Evolutionary conservation across 2,888 invertebrate species (phyloP).

Genomic region (Temnothorax unifasciatus): DNA sequence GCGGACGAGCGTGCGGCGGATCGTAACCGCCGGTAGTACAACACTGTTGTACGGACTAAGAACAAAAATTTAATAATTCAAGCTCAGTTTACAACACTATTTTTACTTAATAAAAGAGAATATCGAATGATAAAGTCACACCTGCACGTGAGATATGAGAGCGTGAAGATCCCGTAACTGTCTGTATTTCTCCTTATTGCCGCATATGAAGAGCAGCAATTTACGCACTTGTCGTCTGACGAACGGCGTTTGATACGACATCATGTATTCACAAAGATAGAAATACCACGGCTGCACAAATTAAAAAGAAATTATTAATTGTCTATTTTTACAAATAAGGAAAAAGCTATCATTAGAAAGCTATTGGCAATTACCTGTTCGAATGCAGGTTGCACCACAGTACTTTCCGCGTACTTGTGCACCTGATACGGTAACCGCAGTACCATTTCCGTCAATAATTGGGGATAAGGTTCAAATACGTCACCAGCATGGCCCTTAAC

Average conservation of each 20-base stretch:
- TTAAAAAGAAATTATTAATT: conserved; percentile 10
- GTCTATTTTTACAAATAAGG: conserved; percentile 3
- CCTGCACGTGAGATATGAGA: conserved; percentile 94
- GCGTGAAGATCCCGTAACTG: conserved; percentile 97
- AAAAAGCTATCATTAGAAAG: neutral
- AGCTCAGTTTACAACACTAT: conserved; percentile 36
- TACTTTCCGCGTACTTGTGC: conserved; percentile 89
- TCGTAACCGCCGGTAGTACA: conserved; percentile 88
- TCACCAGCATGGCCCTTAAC: conserved; percentile 96
- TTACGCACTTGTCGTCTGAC: conserved; percentile 97
- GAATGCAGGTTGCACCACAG: conserved; percentile 81
- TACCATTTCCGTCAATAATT: conserved; percentile 98
- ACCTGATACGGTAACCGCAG: conserved; percentile 97
- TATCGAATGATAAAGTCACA: conserved; percentile 82
- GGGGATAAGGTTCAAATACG: conserved; percentile 97
- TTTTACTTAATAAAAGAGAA: neutral
- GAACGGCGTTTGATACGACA: conserved; percentile 96
- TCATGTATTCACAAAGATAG: conserved; percentile 97
- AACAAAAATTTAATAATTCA: conserved; percentile 30
- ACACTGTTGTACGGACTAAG: conserved; percentile 87
- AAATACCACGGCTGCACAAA: conserved; percentile 90
- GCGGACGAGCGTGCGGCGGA: conserved; percentile 85
- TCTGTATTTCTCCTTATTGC: conserved; percentile 98
- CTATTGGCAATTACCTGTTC: conserved; percentile 78
- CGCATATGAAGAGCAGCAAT: conserved; percentile 96